phyloP scores from a whole-genome alignment of 2,888 invertebrate genomes.

The Plagodis dolabraria region DNA sequence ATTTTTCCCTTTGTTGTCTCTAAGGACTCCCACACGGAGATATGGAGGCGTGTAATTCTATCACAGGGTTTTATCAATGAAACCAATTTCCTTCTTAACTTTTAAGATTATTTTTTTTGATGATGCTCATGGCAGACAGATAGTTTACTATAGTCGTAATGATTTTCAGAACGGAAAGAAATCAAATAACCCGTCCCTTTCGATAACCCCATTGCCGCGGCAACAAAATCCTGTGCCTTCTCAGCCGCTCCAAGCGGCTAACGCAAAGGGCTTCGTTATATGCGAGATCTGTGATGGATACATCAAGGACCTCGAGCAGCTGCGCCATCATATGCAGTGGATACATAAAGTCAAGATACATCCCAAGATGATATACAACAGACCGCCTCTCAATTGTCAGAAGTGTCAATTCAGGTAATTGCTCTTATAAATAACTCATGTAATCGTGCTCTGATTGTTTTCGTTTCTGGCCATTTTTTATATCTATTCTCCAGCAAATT shows the following conservation, averaged over 20 bases:
- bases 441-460: neutral
- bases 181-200: conserved; percentile 89
- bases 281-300: conserved; percentile 99
- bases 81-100: no score
- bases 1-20: no score
- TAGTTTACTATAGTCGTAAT: neutral
- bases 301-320: conserved; percentile 96
- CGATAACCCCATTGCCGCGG: conserved; percentile 93
- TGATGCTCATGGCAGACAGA: no score
- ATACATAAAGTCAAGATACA: conserved; percentile 98
- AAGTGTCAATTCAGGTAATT: conserved; percentile 92
- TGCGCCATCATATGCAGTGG: conserved; percentile 98
- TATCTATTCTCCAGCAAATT: no score
- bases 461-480: neutral
- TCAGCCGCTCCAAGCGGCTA: conserved; percentile 58
- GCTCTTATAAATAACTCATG: neutral
- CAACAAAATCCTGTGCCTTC: conserved; percentile 56
- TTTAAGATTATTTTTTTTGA: no score
- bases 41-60: no score
- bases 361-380: conserved; percentile 97
- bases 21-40: no score
- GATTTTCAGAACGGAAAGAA: conserved; percentile 60
- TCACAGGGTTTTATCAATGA: no score
- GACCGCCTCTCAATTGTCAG: conserved; percentile 97
- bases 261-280: conserved; percentile 92